Percentiles rank a stretch among this genome's conserved stretches.
Conservation (phyloP, 2,113 vertebrate genomes). For the Poicephalus meyeri region DNA sequence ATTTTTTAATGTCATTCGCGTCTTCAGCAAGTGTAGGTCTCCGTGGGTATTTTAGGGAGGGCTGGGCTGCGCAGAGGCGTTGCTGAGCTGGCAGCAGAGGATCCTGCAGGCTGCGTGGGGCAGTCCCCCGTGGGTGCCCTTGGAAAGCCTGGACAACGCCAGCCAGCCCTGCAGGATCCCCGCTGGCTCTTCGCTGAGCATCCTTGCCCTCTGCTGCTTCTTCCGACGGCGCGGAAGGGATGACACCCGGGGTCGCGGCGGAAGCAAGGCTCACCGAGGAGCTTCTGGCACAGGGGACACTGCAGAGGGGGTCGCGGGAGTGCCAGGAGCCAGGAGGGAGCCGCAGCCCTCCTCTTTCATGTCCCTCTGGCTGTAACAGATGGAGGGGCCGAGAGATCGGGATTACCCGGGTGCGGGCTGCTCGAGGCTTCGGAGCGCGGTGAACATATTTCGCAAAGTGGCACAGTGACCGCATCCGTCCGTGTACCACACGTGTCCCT, state of each 20-base stretch:
- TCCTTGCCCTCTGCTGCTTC: not conserved
- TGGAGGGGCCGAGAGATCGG: not conserved
- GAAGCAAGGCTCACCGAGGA: not conserved
- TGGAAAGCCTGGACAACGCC: not conserved
- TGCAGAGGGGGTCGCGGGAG: rapidly evolving
- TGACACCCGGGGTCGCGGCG: rapidly evolving
- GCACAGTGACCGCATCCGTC: not conserved
- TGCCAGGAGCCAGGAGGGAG: not conserved
- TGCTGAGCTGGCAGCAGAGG: not conserved
- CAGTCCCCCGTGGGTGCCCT: not conserved
- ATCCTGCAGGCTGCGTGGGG: not conserved
- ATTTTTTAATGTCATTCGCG: not conserved
- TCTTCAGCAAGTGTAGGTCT: not conserved
- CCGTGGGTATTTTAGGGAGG: not conserved
- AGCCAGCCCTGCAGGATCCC: not conserved
- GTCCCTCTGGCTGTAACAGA: not conserved
- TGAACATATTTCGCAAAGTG: not conserved
- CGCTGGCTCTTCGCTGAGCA: not conserved
- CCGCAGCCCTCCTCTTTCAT: not conserved
- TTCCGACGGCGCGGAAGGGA: not conserved
- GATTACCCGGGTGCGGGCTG: not conserved
- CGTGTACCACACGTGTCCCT: not conserved
- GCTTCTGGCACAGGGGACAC: not conserved
- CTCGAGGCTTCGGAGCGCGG: not conserved
- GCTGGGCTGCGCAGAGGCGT: not conserved